A percentile compares a stretch with the other conserved stretches of the same genome.
Conservation (phyloP, 1,140 invertebrate species). For the Drosophila quadrilineata region DNA sequence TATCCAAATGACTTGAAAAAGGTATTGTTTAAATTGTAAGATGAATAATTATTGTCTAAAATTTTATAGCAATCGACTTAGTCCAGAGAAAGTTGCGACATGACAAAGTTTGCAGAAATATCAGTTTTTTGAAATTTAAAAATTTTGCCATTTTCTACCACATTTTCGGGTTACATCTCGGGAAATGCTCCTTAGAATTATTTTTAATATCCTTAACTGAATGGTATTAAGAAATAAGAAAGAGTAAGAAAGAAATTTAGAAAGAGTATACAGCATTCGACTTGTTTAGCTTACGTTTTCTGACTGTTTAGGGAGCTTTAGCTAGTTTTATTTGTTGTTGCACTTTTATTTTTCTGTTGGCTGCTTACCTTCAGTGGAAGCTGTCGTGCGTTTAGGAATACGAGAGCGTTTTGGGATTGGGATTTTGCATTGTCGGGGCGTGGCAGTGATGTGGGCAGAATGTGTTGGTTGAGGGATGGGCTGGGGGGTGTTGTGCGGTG, state of each 20-base stretch:
- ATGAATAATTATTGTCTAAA: too few relatives aligned
- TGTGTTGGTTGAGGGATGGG: neutral
- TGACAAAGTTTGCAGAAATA: too few relatives aligned
- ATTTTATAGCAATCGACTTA: too few relatives aligned
- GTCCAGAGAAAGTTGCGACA: too few relatives aligned
- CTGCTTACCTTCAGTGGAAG: conserved; percentile 27
- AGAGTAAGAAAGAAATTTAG: neutral
- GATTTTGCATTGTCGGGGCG: neutral
- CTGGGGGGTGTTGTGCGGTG: neutral
- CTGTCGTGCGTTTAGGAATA: conserved; percentile 24
- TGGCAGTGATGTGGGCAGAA: neutral
- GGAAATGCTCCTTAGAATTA: too few relatives aligned
- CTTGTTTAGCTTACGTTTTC: neutral
- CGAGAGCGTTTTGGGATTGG: conserved; percentile 22
- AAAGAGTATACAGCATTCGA: neutral
- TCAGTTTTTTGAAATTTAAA: neutral
- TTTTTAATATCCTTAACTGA: too few relatives aligned
- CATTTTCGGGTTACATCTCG: too few relatives aligned
- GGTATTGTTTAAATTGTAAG: too few relatives aligned
- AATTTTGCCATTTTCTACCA: too few relatives aligned
- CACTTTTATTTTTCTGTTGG: too few relatives aligned
- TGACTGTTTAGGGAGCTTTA: neutral
- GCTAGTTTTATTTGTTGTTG: conserved; percentile 11
- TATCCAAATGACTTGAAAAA: too few relatives aligned
- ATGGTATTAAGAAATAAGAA: too few relatives aligned